A percentile compares a stretch with the other conserved stretches of the same genome.
Evolutionary conservation across 2,113 vertebrate genomes (phyloP).

Genomic region (Pardalotus punctatus): DNA sequence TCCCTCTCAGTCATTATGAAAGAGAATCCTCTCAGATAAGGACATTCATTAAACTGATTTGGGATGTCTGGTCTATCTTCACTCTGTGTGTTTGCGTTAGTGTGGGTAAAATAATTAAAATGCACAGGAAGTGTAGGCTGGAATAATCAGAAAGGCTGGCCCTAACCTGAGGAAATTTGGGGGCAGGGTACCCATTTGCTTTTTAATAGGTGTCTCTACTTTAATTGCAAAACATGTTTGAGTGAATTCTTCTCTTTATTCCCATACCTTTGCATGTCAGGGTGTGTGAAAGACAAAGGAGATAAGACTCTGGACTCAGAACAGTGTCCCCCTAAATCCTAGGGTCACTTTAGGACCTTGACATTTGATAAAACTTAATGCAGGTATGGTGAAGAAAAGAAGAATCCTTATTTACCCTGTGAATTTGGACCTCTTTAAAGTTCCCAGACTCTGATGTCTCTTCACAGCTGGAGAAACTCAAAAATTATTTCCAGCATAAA

Average conservation of each 20-base stretch:
- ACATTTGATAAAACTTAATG: background rate
- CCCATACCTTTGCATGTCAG: accelerated
- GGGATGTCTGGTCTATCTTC: background rate
- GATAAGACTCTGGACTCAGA: background rate
- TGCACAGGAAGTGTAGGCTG: background rate
- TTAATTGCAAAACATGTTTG: background rate
- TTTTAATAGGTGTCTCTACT: background rate
- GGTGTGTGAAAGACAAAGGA: background rate
- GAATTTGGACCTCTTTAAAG: background rate
- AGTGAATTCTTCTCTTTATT: background rate
- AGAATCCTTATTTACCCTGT: background rate
- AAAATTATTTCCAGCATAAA: background rate
- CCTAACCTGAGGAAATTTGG: background rate
- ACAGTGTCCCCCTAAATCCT: background rate
- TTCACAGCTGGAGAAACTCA: background rate
- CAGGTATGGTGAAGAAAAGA: background rate
- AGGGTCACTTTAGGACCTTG: background rate
- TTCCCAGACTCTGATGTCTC: background rate
- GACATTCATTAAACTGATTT: slow-evolving; percentile 52
- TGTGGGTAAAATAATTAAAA: slow-evolving; percentile 13
- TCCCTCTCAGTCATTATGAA: slow-evolving; percentile 26
- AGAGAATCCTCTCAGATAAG: slow-evolving; percentile 37
- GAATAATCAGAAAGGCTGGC: background rate
- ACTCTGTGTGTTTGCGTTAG: background rate
- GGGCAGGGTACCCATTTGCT: background rate